phyloP scores from a whole-genome alignment of 1,140 invertebrate species.

The Procambarus virginalis region DNA sequence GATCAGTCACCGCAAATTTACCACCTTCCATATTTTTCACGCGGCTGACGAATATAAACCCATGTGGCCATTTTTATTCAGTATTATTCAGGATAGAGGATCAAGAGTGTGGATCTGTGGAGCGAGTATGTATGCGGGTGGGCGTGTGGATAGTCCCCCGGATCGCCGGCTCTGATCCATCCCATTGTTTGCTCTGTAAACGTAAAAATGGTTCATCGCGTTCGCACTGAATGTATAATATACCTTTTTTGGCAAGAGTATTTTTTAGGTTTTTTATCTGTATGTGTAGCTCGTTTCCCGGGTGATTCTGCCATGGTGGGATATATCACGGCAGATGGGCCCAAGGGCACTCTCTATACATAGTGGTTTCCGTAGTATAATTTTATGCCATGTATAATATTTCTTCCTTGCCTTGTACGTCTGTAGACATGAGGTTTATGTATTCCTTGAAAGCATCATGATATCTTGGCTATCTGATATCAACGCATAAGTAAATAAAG shows the following conservation, averaged over 20 bases:
- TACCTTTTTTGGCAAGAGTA: not conserved
- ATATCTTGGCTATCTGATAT: too few relatives aligned
- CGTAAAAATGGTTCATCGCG: constrained; percentile 28
- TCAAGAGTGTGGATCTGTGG: constrained; percentile 22
- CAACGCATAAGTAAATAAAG: too few relatives aligned
- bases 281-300: too few relatives aligned
- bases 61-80: constrained; percentile 10
- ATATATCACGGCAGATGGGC: too few relatives aligned
- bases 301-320: too few relatives aligned
- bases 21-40: not conserved
- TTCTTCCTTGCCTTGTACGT: too few relatives aligned
- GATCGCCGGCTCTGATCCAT: constrained; percentile 2
- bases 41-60: not conserved
- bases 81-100: constrained; percentile 22
- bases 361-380: too few relatives aligned
- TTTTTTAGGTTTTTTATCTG: not conserved
- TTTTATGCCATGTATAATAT: too few relatives aligned
- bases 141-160: not conserved
- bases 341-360: too few relatives aligned
- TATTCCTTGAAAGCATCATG: too few relatives aligned
- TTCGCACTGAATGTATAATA: not conserved
- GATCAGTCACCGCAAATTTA: too few relatives aligned
- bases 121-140: constrained; percentile 2
- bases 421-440: too few relatives aligned
- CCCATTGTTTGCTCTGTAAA: constrained; percentile 17